phyloP scores from a whole-genome alignment of 2,888 invertebrate species.

The Clivina fossor region DNA sequence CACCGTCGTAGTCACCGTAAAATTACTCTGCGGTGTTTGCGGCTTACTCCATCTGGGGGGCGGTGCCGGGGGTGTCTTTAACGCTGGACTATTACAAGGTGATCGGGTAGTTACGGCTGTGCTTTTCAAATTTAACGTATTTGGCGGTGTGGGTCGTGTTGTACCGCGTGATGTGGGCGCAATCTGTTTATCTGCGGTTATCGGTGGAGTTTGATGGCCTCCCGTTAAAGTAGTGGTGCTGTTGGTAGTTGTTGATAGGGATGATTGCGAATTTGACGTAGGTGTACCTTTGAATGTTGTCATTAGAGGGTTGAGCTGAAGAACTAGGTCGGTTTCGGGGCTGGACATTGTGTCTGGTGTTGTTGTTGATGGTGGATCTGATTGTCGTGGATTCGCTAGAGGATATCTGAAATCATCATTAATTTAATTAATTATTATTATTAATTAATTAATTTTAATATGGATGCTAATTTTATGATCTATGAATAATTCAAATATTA shows the following conservation, averaged over 20 bases:
- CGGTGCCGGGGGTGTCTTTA: constrained; percentile 75
- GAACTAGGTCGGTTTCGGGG: constrained; percentile 65
- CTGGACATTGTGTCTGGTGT: constrained; percentile 51
- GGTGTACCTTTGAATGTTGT: constrained; percentile 70
- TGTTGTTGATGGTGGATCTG: constrained; percentile 41
- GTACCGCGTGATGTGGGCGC: constrained; percentile 55
- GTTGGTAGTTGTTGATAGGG: too few species aligned
- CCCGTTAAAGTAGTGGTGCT: too few species aligned
- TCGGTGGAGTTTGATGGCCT: too few species aligned
- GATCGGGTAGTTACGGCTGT: constrained; percentile 41
- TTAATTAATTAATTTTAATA: neutral
- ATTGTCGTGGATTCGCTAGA: constrained; percentile 70
- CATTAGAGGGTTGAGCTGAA: constrained; percentile 76
- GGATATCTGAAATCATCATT: constrained; percentile 59
- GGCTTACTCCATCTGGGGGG: constrained; percentile 87
- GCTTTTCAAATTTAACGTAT: constrained; percentile 74
- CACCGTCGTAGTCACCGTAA: constrained; percentile 84
- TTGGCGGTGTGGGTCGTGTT: constrained; percentile 80
- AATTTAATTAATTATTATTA: neutral
- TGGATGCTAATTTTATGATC: too few species aligned
- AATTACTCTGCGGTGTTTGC: constrained; percentile 65
- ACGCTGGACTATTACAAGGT: constrained; percentile 33
- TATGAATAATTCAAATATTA: too few species aligned
- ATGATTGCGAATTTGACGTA: constrained; percentile 60
- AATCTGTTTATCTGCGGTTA: too few species aligned